Evolutionary conservation across 2,113 vertebrate species (phyloP).

Genomic region (Cheirogaleus medius): DNA sequence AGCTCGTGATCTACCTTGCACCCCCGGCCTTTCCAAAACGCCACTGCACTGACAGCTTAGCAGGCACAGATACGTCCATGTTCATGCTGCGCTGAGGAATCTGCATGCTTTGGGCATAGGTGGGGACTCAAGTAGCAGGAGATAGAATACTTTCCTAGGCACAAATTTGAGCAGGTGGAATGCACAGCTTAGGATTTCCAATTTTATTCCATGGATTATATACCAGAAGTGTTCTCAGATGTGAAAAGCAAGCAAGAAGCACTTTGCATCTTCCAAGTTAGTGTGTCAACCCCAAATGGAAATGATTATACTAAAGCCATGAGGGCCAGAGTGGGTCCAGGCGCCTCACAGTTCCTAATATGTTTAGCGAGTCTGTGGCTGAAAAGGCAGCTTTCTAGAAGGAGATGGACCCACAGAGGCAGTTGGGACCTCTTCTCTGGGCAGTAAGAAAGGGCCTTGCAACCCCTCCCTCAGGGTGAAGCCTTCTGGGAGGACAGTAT

Average conservation of each 20-base stretch:
- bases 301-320: background rate
- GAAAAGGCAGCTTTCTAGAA: background rate
- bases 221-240: background rate
- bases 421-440: background rate
- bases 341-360: background rate
- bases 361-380: background rate
- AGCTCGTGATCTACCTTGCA: background rate
- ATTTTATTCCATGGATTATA: background rate
- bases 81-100: fast-evolving
- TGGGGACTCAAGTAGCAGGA: background rate
- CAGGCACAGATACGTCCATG: background rate
- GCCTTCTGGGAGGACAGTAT: background rate
- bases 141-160: background rate
- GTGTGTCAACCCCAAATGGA: background rate
- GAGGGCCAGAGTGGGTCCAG: background rate
- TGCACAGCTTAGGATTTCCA: background rate
- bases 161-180: background rate
- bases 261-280: background rate
- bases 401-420: background rate
- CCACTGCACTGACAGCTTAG: background rate
- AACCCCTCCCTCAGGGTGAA: background rate
- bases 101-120: background rate
- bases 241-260: background rate
- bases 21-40: background rate
- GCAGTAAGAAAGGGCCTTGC: background rate